Evolutionary conservation across 2,113 vertebrate genomes (phyloP).

Genomic region (Saguinus imperator): DNA sequence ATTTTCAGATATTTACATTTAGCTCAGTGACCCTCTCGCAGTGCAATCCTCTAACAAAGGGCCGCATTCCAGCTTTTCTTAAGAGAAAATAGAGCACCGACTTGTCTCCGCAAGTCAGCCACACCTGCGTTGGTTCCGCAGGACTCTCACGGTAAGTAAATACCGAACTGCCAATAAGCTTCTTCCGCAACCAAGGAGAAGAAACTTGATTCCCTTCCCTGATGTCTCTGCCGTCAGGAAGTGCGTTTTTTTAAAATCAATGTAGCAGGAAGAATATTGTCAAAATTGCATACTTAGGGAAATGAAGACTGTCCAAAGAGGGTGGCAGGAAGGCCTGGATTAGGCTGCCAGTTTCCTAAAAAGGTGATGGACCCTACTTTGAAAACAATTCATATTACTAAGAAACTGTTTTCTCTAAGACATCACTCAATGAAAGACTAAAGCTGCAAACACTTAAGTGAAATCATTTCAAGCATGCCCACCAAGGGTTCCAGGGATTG

Average conservation of each 20-base stretch:
- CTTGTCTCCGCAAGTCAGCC: conserved; percentile 42
- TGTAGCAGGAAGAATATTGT: background rate
- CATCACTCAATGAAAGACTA: background rate
- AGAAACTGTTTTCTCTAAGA: background rate
- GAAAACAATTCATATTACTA: background rate
- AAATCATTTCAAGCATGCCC: background rate
- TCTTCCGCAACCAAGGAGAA: background rate
- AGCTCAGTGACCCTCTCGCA: background rate
- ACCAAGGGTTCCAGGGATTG: background rate
- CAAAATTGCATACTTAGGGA: background rate
- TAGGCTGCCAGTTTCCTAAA: background rate
- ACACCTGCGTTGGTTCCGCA: conserved; percentile 5
- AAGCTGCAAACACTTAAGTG: background rate
- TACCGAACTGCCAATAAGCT: background rate
- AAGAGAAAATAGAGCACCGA: background rate
- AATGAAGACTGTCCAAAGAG: background rate
- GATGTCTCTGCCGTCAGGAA: background rate
- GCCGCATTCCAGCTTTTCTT: background rate
- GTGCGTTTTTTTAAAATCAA: background rate
- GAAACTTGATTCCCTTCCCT: background rate
- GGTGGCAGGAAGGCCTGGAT: background rate
- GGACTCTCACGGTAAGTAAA: background rate
- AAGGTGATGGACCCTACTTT: background rate
- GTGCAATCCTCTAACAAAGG: background rate
- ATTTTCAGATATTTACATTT: background rate